These are phyloP conservation scores for Drosophila pegasa DNA, from an alignment of 2,888 invertebrate species.

Conservation along the genomic window DNA sequence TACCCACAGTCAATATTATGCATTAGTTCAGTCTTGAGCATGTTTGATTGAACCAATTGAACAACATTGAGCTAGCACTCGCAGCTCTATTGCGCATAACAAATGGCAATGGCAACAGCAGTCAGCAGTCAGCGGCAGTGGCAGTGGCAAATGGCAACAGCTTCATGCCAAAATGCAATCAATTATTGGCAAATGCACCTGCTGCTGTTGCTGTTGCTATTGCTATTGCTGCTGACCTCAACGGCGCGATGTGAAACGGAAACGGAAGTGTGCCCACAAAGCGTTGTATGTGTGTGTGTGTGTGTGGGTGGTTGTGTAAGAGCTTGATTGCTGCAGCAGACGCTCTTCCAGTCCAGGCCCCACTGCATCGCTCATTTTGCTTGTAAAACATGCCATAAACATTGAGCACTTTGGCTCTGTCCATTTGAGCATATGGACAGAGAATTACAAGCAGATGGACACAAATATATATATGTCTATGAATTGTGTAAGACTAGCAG, in stretches of 20 bases:
- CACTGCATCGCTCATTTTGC: constrained; percentile 20
- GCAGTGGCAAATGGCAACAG: constrained; percentile 60
- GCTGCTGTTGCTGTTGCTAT: constrained; percentile 13
- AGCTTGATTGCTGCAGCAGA: constrained; percentile 51
- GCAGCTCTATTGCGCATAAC: constrained; percentile 7
- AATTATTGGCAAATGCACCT: constrained; percentile 59
- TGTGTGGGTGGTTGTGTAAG: constrained; percentile 21
- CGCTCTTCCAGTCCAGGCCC: not conserved
- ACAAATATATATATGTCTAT: not conserved
- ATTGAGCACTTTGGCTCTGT: constrained; percentile 43
- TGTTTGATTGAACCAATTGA: not conserved
- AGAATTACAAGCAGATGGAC: constrained; percentile 6
- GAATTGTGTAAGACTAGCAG: not conserved
- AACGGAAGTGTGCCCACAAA: constrained; percentile 55
- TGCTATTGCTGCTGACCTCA: constrained; percentile 56
- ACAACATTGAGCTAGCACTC: not conserved
- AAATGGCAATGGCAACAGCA: constrained; percentile 61
- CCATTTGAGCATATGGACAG: constrained; percentile 16
- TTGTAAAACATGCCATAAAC: constrained; percentile 69
- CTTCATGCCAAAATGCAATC: constrained; percentile 64
- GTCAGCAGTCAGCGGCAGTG: constrained; percentile 34
- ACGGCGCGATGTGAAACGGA: constrained; percentile 44
- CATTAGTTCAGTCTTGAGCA: not conserved
- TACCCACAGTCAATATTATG: too few species aligned
- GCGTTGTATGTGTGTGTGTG: constrained; percentile 10